A percentile compares a stretch with the other conserved stretches of the same genome.
Conservation (phyloP, 2,888 invertebrate genomes). For the Amblyjoppa proteus region DNA sequence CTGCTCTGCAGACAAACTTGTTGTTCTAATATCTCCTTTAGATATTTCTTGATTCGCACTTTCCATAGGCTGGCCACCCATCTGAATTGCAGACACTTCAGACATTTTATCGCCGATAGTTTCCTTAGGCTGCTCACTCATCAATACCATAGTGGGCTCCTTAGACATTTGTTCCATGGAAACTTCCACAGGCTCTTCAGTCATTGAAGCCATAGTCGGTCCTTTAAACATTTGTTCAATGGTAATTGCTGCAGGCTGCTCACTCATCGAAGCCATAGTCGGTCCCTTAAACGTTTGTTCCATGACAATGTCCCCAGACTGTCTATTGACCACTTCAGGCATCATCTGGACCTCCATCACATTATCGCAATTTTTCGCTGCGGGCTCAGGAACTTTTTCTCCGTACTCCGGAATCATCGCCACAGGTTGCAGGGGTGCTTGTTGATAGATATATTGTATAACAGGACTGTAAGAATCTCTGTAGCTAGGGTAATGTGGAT, state of each 20-base stretch:
- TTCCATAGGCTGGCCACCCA: background rate
- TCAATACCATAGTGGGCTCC: background rate
- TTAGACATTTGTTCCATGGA: background rate
- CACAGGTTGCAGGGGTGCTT: conserved; percentile 18
- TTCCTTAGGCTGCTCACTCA: background rate
- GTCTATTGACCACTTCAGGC: background rate
- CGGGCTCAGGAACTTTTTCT: conserved; percentile 2
- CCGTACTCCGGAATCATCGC: background rate
- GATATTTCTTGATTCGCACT: background rate
- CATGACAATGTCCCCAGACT: background rate
- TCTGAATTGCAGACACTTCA: background rate
- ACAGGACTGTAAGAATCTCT: conserved; percentile 24
- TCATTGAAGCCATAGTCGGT: background rate
- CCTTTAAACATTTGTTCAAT: background rate
- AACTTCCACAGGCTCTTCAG: background rate
- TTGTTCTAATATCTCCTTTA: background rate
- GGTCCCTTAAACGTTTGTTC: background rate
- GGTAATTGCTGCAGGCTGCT: background rate
- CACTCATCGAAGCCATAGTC: background rate
- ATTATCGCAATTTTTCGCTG: background rate
- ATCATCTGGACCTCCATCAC: background rate
- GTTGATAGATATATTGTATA: conserved; percentile 46
- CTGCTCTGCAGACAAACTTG: background rate
- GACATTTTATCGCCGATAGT: background rate
- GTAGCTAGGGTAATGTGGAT: conserved; percentile 24